phyloP scores from a whole-genome alignment of 2,797 vertebrate genomes.

The Coendou prehensilis region DNA sequence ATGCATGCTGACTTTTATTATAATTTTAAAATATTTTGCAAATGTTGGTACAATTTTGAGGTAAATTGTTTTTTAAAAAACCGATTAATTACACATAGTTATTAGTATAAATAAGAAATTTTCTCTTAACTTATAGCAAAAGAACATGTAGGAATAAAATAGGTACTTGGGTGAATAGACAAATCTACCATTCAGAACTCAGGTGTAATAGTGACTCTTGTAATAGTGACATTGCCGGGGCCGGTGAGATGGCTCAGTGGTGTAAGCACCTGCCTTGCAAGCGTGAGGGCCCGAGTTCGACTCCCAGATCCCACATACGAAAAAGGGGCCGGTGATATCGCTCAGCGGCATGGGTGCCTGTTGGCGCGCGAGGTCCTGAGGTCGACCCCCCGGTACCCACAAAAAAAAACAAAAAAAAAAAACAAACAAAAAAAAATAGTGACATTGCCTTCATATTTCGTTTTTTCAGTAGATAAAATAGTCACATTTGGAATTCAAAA shows the following conservation, averaged over 20 bases:
- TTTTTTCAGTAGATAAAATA: background rate
- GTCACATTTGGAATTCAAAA: background rate
- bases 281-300: too few species aligned
- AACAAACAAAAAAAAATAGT: too few species aligned
- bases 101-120: background rate
- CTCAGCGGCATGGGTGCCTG: too few species aligned
- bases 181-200: background rate
- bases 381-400: too few species aligned
- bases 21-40: background rate
- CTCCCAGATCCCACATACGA: too few species aligned
- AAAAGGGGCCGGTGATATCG: too few species aligned
- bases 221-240: background rate
- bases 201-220: background rate
- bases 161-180: background rate
- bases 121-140: background rate
- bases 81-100: background rate
- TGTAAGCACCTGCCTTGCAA: too few species aligned
- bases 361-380: too few species aligned
- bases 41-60: background rate
- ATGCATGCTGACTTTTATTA: background rate
- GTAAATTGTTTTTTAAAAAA: background rate
- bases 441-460: background rate
- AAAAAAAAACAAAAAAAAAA: too few species aligned
- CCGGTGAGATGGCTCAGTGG: too few species aligned
- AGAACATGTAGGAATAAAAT: background rate